Conservation (phyloP, 2,888 invertebrate species). For the Anaspis maculata region DNA sequence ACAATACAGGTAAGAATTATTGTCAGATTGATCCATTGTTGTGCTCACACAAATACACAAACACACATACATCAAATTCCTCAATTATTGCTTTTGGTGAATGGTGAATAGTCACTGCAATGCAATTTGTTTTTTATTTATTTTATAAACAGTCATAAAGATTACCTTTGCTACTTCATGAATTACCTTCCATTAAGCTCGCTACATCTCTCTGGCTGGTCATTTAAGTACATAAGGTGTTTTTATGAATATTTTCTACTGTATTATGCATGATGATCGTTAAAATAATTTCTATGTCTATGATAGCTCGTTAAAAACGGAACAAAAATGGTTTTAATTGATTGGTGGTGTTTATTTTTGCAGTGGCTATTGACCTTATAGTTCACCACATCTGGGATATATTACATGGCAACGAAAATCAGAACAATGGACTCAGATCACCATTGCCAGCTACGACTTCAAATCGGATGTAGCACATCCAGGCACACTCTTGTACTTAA, state of each 20-base stretch:
- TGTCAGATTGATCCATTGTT: not conserved
- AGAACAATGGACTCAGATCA: conserved; percentile 39
- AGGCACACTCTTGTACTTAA: too few relatives aligned
- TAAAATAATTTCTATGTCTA: too few relatives aligned
- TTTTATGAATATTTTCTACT: not conserved
- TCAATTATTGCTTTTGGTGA: conserved; percentile 14
- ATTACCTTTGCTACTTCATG: too few relatives aligned
- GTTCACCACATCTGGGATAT: conserved; percentile 99
- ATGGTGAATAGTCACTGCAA: conserved; percentile 35
- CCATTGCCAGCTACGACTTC: too few relatives aligned
- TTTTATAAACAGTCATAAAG: too few relatives aligned
- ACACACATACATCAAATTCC: not conserved
- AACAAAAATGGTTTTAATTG: too few relatives aligned
- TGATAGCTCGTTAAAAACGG: too few relatives aligned
- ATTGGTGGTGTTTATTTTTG: conserved; percentile 95
- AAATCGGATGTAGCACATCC: too few relatives aligned
- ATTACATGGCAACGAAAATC: conserved; percentile 51
- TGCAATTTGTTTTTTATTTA: conserved; percentile 23
- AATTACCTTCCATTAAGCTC: too few relatives aligned
- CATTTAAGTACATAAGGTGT: not conserved
- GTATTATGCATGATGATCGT: conserved; percentile 3
- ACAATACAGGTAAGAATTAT: conserved; percentile 90
- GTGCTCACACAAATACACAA: not conserved
- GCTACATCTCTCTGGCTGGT: conserved; percentile 3
- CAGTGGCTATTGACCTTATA: conserved; percentile 99